Percentiles rank a stretch among this genome's conserved stretches.
phyloP scores from a whole-genome alignment of 2,113 vertebrate genomes.

The Geococcyx californianus region DNA sequence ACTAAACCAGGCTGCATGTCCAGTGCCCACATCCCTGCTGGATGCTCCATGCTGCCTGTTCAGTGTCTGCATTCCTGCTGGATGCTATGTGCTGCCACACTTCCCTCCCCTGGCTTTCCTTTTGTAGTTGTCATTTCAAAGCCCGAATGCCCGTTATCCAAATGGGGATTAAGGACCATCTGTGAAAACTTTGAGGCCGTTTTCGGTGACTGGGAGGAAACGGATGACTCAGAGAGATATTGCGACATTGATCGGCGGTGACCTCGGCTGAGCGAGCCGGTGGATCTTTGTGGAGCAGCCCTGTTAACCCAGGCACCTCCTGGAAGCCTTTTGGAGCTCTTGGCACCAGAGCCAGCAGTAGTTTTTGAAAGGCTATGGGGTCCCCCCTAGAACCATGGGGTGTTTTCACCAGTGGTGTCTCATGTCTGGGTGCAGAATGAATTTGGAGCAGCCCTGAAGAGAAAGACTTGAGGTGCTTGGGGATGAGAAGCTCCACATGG shows the following conservation, averaged over 20 bases:
- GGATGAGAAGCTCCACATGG: too few species aligned
- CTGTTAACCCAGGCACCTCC: constrained; percentile 7
- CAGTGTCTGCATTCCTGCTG: too few species aligned
- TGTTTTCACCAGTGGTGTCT: not conserved
- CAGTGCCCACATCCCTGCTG: not conserved
- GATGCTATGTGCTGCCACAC: not conserved
- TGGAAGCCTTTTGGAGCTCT: not conserved
- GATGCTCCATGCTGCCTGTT: not conserved
- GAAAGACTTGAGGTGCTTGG: too few species aligned
- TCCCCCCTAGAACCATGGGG: not conserved
- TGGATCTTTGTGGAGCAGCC: not conserved
- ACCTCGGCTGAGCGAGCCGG: not conserved
- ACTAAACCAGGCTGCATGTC: not conserved
- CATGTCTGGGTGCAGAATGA: too few species aligned
- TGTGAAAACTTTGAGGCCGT: constrained; percentile 62
- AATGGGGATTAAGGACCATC: constrained; percentile 52
- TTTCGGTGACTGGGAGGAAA: constrained; percentile 27
- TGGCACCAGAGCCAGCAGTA: not conserved
- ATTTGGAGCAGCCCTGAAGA: too few species aligned
- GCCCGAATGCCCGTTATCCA: constrained; percentile 25
- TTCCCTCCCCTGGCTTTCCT: not conserved
- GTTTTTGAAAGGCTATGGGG: not conserved
- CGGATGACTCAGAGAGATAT: constrained; percentile 42
- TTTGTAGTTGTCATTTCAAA: not conserved
- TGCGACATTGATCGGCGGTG: constrained; percentile 6